Evolutionary conservation across 1,140 invertebrate species (phyloP).

Genomic region (Brachionus manjavacas): DNA sequence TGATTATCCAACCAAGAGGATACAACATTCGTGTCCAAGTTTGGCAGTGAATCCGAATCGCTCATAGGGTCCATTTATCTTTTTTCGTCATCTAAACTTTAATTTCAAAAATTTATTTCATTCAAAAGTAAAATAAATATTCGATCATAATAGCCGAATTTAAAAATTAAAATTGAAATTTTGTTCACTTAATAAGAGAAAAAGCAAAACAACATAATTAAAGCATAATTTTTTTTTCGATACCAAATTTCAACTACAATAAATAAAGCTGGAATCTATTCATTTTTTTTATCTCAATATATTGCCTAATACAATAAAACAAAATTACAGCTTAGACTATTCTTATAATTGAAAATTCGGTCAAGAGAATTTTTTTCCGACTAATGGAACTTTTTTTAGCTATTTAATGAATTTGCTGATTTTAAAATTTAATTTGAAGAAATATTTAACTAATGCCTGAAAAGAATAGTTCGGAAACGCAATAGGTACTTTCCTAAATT

Average conservation of each 20-base stretch:
- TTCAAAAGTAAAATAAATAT: neutral
- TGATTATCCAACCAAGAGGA: slow-evolving; percentile 82
- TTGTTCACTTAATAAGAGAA: neutral
- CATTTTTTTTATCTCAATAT: neutral
- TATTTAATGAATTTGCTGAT: neutral
- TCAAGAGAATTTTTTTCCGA: neutral
- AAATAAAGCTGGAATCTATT: neutral
- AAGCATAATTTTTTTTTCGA: neutral
- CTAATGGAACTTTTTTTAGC: neutral
- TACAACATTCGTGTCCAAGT: neutral
- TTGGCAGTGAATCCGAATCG: neutral
- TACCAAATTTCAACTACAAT: neutral
- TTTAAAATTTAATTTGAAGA: neutral
- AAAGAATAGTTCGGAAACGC: neutral
- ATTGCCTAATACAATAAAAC: neutral
- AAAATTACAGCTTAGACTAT: neutral
- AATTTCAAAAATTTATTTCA: neutral
- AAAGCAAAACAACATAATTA: neutral
- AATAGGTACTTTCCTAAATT: neutral
- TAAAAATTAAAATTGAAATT: neutral
- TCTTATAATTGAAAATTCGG: neutral
- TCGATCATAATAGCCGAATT: neutral
- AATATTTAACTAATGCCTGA: neutral
- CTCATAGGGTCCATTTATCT: neutral
- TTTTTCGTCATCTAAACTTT: neutral